Conservation (phyloP, 2,113 vertebrate species). For the Tragelaphus scriptus region DNA sequence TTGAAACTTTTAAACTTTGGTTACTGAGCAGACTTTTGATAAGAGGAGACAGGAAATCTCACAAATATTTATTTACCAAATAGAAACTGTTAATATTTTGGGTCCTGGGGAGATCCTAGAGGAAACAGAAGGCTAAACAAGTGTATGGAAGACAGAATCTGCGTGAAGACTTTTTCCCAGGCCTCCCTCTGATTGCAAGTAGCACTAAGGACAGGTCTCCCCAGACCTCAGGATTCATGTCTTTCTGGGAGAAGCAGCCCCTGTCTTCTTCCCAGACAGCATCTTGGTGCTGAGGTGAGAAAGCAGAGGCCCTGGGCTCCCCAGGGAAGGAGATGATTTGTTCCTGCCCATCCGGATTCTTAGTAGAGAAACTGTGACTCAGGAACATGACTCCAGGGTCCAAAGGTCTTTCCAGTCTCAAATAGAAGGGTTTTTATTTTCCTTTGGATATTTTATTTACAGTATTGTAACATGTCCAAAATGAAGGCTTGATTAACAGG, state of each 20-base stretch:
- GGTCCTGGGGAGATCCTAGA: neutral
- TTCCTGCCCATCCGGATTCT: neutral
- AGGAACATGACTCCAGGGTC: neutral
- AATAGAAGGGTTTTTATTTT: conserved; percentile 37
- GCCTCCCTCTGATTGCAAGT: neutral
- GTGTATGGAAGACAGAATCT: neutral
- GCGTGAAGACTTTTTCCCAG: neutral
- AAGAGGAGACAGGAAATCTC: neutral
- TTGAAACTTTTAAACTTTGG: neutral
- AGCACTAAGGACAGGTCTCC: neutral
- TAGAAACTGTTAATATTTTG: neutral
- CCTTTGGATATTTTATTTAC: conserved; percentile 47
- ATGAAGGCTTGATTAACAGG: conserved; percentile 17
- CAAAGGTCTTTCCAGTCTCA: neutral
- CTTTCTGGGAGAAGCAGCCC: neutral
- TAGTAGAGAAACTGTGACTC: conserved; percentile 32
- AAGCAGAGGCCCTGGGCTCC: neutral
- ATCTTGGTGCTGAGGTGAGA: neutral
- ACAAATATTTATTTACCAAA: neutral
- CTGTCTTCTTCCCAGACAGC: neutral
- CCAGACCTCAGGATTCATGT: neutral
- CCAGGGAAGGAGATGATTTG: neutral
- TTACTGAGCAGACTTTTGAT: neutral
- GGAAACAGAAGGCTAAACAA: neutral
- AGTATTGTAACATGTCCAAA: conserved; percentile 34